A percentile compares a stretch with the other conserved stretches of the same genome.
phyloP scores from a whole-genome alignment of 2,888 invertebrate species.

The Metellina segmentata region DNA sequence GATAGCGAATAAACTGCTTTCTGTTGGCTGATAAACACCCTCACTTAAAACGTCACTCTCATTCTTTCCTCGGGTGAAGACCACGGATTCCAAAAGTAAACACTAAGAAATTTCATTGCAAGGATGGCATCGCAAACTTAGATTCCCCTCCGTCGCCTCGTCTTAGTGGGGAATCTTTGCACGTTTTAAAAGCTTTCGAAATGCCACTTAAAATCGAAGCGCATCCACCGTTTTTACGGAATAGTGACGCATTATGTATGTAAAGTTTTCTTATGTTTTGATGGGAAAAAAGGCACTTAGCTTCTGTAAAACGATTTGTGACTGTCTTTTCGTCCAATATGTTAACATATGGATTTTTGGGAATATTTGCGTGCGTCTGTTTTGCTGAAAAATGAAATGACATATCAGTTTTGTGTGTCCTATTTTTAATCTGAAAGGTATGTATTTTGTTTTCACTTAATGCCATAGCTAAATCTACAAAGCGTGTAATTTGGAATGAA shows the following conservation, averaged over 20 bases:
- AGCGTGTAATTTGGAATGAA: too few species aligned
- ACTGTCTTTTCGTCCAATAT: neutral
- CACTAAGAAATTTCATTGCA: constrained; percentile 40
- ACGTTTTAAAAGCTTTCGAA: constrained; percentile 60
- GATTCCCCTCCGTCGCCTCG: constrained; percentile 11
- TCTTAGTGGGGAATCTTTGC: constrained; percentile 35
- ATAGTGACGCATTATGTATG: neutral
- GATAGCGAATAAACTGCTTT: constrained; percentile 34
- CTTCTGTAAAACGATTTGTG: neutral
- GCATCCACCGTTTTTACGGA: constrained; percentile 1
- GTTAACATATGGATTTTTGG: too few species aligned
- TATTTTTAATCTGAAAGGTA: too few species aligned
- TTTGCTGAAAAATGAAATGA: too few species aligned
- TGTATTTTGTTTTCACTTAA: too few species aligned
- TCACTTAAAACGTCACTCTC: constrained; percentile 56
- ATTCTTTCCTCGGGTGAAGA: constrained; percentile 18
- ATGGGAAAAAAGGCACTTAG: neutral
- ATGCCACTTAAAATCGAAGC: constrained; percentile 36
- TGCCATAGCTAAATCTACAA: too few species aligned
- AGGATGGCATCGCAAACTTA: constrained; percentile 13
- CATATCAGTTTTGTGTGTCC: too few species aligned
- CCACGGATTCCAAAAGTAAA: constrained; percentile 33
- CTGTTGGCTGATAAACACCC: constrained; percentile 50
- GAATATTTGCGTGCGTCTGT: too few species aligned
- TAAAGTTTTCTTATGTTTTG: neutral